Evolutionary conservation across 2,113 vertebrate genomes (phyloP).

Genomic region (Microcebus ravelobensis): DNA sequence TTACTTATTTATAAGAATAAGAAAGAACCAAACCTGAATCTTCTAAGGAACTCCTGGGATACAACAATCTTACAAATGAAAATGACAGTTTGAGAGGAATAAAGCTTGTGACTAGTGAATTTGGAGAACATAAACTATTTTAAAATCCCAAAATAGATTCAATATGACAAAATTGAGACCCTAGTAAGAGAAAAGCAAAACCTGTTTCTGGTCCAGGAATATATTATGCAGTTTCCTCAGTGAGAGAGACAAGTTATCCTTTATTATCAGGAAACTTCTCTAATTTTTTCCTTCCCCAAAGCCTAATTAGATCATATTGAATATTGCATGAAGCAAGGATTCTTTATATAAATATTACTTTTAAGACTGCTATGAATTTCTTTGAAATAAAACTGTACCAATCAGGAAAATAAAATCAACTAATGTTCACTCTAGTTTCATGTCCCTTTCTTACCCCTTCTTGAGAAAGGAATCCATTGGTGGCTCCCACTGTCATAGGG

Average conservation of each 20-base stretch:
- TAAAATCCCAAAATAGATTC: neutral
- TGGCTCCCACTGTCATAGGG: neutral
- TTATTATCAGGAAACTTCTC: slow-evolving; percentile 12
- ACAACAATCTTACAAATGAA: neutral
- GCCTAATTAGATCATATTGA: neutral
- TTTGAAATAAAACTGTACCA: neutral
- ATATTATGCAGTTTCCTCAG: neutral
- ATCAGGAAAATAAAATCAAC: neutral
- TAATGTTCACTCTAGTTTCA: neutral
- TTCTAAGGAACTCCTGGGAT: neutral
- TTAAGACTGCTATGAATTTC: neutral
- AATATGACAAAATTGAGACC: neutral
- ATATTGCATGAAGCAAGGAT: neutral
- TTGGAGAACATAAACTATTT: neutral
- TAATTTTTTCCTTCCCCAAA: neutral
- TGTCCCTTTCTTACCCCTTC: neutral
- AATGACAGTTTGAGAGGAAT: neutral
- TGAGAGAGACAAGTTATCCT: neutral
- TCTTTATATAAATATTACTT: neutral
- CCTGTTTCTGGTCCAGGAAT: neutral
- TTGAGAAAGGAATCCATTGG: neutral
- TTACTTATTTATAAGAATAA: neutral
- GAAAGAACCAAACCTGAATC: neutral
- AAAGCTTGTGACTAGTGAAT: neutral
- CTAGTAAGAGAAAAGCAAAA: neutral